Percentiles rank a stretch among this genome's conserved stretches.
These are phyloP conservation scores for Pelecanoides urinatrix DNA, from an alignment of 2,113 vertebrate species.

Conservation along the genomic window DNA sequence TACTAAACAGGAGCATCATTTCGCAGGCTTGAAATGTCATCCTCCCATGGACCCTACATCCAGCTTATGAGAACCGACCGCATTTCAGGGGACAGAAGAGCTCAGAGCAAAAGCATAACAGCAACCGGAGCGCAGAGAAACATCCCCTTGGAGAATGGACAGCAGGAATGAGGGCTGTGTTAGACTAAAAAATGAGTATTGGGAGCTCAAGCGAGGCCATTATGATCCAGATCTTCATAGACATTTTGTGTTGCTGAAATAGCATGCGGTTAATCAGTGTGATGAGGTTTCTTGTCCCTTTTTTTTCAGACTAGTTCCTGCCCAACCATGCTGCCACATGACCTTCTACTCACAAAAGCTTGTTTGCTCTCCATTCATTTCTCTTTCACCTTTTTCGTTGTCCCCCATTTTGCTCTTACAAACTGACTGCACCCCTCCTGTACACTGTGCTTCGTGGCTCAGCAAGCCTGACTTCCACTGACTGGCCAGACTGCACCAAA, in stretches of 20 bases:
- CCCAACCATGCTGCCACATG: background rate
- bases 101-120: background rate
- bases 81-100: background rate
- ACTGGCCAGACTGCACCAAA: background rate
- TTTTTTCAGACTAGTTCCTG: background rate
- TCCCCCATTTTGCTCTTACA: background rate
- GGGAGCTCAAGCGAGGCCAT: background rate
- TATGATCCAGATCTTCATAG: background rate
- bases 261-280: background rate
- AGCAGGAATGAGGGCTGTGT: background rate
- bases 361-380: background rate
- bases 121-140: accelerated
- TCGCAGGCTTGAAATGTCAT: background rate
- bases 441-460: background rate
- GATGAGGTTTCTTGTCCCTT: background rate
- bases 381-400: background rate
- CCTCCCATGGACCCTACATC: too few relatives aligned
- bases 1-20: background rate
- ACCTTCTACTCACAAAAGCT: background rate
- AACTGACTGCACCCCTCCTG: too few relatives aligned
- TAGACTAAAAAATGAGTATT: background rate
- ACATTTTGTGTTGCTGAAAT: background rate
- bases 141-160: background rate
- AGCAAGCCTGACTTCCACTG: background rate
- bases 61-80: background rate